Base-by-base conservation (phyloP, 2,797 vertebrate species). In the Diglossa cyanea region DNA sequence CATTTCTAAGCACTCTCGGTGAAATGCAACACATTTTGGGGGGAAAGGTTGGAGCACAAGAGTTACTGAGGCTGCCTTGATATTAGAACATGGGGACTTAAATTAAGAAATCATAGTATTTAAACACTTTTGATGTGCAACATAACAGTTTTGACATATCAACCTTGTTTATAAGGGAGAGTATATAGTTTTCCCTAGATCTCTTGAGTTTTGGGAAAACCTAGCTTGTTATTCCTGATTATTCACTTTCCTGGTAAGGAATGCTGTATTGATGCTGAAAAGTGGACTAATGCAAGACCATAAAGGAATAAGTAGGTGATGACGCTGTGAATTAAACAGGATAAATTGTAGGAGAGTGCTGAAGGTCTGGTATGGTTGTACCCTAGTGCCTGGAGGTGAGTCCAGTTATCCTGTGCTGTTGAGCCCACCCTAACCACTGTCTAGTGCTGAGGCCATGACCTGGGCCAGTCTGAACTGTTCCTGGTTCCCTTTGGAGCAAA, bases 361-460 rank as follows among this genome's bases (percentile, higher is more conserved):
- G 79, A 19, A 60, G 51, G 39, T 33, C 23, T 51, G 3, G 19
- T 35, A 2, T 48, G 63, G 50, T 18, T 76, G 10, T 10, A 31
- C 47, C 7, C 31, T 9, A 2, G 21, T 72, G 75, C 50, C 44
- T 30, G 55, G 40, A 72, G 61, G 28, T 24, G 12, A 55, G 48
- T 37, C n/a, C 37, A 35, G 67, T 37, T 58, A 2, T 14, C 24
- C 13, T 54, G 62, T 26, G 30, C 4, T 48, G 53, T 3, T 60
- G 61, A 31, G 44, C 18, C 40, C 57, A 33, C 37, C 37, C 55
- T 19, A 30, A 39, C 11, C 48, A 8, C 17, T 0, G 0, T 66
- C 40, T 31, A 15, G 2, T 11, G 44, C 37, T 25, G 47, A 45
- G 58, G n/a, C 68, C 45, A 0, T 62, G 70, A 31, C 51, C 70